Base-by-base conservation (phyloP, 2,888 invertebrate species). In the Drosophila pseudotalamancana region DNA sequence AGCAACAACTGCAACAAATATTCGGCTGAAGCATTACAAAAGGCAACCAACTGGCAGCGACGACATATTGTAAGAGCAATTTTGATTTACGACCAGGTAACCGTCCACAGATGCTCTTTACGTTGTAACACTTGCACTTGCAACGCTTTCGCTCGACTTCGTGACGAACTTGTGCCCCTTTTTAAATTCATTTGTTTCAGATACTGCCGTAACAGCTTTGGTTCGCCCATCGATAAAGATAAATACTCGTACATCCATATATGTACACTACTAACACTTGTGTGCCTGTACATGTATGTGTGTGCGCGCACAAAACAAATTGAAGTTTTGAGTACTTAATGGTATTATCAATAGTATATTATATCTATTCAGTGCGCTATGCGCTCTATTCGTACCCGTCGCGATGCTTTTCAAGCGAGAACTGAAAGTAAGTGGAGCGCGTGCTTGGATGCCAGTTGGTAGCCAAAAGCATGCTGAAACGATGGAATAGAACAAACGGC, bases 1-100 rank as follows among this genome's bases (percentile, higher is more conserved):
- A 63, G 48, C 40, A 62, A 32, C 53, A 59, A 70, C n/a, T n/a
- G n/a, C 66, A 46, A 66, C 62, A 57, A 57, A 50, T 37, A 56
- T 71, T 81, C 66, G 62, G 51, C 64, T 71, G 50, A 72, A 83
- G 67, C 77, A 65, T 83, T 83, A 82, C 84, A 79, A 81, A 77
- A 73, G 76, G 60, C 71, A 76, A 60, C 71, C 50, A 68, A 74
- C 75, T 51, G 64, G 48, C 75, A 64, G 54, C 72, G 72, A 66
- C 77, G 76, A 76, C 72, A 71, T 65, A 75, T 66, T 60, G 57
- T 74, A 49, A 37, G 66, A 72, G 71, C 79, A 60, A 53, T 74
- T 74, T 67, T 67, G 86, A 67, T 67, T 71, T 72, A 72, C 72
- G 72, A 56, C 31, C 60, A 65, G 65, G 70, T 56, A 55, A 46